Evolutionary conservation across 2,888 invertebrate genomes (phyloP).

Genomic region (Autographa pulchrina): DNA sequence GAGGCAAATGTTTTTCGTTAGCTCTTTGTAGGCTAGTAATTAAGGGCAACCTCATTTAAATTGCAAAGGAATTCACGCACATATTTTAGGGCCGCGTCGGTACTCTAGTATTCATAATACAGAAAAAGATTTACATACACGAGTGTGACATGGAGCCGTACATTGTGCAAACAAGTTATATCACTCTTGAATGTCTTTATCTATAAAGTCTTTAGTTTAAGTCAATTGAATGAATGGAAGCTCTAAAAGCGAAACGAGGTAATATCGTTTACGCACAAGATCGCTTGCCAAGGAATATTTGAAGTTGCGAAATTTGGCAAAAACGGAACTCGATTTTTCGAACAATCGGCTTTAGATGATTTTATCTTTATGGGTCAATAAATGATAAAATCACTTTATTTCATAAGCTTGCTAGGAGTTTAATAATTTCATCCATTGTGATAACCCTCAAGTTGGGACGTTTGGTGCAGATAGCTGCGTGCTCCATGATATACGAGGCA

Average conservation of each 20-base stretch:
- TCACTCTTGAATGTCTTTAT: background rate
- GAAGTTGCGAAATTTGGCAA: slow-evolving; percentile 28
- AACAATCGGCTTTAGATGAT: slow-evolving; percentile 35
- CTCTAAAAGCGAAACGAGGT: slow-evolving; percentile 27
- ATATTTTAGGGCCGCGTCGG: slow-evolving; percentile 14
- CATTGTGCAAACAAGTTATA: background rate
- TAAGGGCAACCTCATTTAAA: slow-evolving; percentile 37
- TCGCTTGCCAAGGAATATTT: slow-evolving; percentile 41
- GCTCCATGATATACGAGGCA: slow-evolving; percentile 63
- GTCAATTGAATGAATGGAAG: slow-evolving; percentile 27
- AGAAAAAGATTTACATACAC: slow-evolving; percentile 7
- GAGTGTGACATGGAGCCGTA: background rate
- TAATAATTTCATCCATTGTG: slow-evolving; percentile 65
- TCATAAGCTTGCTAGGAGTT: slow-evolving; percentile 48
- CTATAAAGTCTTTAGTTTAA: slow-evolving; percentile 10
- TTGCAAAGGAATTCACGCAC: slow-evolving; percentile 23
- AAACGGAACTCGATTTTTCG: slow-evolving; percentile 34
- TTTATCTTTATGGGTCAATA: slow-evolving; percentile 45
- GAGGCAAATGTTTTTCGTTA: slow-evolving; percentile 32
- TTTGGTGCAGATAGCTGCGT: slow-evolving; percentile 61
- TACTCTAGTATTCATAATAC: background rate
- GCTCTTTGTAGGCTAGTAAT: slow-evolving; percentile 26
- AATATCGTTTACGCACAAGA: slow-evolving; percentile 47
- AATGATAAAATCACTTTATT: slow-evolving; percentile 55
- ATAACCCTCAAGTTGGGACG: slow-evolving; percentile 63